These are phyloP conservation scores for Anomalospiza imberbis DNA, from an alignment of 2,797 vertebrate species.

Conservation along the genomic window DNA sequence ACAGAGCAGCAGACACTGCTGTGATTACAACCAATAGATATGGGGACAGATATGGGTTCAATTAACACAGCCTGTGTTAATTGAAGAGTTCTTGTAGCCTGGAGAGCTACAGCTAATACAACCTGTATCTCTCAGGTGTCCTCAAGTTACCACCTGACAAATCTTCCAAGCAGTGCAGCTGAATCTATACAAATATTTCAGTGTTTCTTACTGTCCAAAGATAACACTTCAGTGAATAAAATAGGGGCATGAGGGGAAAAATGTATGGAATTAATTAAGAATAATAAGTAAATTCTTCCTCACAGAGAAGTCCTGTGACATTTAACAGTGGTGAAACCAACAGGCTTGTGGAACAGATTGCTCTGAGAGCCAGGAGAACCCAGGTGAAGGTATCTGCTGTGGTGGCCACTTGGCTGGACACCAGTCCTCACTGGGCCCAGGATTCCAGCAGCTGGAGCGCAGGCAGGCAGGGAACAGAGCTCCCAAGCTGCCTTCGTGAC, in stretches of 20 bases:
- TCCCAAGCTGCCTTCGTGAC: fast-evolving
- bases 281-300: not conserved
- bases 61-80: not conserved
- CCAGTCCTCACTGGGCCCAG: not conserved
- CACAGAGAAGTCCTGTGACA: not conserved
- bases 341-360: not conserved
- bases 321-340: not conserved
- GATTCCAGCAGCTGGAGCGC: not conserved
- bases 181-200: not conserved
- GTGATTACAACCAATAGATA: not conserved
- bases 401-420: not conserved
- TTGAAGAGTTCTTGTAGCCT: not conserved
- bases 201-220: not conserved
- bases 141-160: not conserved
- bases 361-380: not conserved
- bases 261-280: not conserved
- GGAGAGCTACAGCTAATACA: not conserved
- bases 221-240: not conserved
- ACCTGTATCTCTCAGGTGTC: not conserved
- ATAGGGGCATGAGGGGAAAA: fast-evolving
- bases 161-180: not conserved
- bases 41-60: not conserved
- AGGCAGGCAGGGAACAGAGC: not conserved
- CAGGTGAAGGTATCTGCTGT: not conserved
- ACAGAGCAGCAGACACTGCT: not conserved